Conservation (phyloP, 2,797 vertebrate genomes). For the Delichon dasypus region DNA sequence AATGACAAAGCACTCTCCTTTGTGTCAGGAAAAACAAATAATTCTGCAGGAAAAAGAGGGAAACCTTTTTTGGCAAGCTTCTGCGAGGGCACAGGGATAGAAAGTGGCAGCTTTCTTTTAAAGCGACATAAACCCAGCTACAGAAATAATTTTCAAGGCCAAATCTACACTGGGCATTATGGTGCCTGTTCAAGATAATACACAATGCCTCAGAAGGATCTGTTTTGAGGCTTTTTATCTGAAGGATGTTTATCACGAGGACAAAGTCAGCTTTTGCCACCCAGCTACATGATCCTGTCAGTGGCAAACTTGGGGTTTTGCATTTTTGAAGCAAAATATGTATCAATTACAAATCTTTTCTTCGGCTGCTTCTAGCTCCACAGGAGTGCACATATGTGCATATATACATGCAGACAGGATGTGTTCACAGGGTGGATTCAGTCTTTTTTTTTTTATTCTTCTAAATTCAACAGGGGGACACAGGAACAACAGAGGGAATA, state of each 20-base stretch:
- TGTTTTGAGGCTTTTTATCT: conserved; percentile 16
- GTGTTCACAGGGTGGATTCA: not conserved
- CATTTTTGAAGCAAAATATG: not conserved
- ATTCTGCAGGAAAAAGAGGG: conserved; percentile 52
- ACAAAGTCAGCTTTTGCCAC: not conserved
- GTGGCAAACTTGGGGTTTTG: not conserved
- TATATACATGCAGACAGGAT: not conserved
- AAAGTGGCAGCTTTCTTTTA: conserved; percentile 36
- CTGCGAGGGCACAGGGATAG: not conserved
- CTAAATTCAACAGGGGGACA: not conserved
- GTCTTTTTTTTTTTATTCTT: not conserved
- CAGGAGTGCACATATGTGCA: not conserved
- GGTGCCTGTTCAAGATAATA: not conserved
- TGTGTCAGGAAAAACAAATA: conserved; percentile 71
- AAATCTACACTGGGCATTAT: not conserved
- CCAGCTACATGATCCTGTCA: not conserved
- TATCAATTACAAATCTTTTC: not conserved
- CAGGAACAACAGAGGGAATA: not conserved
- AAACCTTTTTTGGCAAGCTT: conserved; percentile 39
- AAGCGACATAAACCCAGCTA: not conserved
- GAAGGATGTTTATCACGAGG: not conserved
- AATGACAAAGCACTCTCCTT: conserved; percentile 89
- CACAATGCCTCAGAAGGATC: not conserved
- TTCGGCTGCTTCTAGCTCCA: not conserved
- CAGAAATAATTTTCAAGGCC: conserved; percentile 19